Evolutionary conservation across 2,113 vertebrate genomes (phyloP).

Genomic region (Periophthalmus modestus): DNA sequence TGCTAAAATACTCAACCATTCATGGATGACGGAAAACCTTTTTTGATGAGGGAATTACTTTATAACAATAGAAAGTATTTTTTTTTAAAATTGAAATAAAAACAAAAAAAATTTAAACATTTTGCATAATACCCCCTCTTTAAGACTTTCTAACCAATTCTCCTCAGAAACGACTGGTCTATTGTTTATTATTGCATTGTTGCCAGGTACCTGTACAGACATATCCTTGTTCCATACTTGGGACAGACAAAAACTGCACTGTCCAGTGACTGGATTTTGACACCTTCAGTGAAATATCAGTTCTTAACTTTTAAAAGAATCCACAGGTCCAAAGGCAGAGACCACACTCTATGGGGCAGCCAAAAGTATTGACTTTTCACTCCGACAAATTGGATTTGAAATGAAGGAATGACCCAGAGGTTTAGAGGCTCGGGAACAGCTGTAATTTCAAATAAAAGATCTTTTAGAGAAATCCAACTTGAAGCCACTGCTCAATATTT

Average conservation of each 20-base stretch:
- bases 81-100: no score
- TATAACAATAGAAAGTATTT: no score
- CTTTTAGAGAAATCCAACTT: neutral
- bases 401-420: conserved; percentile 12
- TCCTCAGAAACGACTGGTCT: no score
- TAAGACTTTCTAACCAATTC: no score
- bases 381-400: conserved; percentile 10
- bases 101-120: no score
- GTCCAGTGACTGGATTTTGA: neutral
- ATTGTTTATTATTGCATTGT: no score
- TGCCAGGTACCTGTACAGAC: neutral
- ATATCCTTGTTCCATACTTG: neutral
- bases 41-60: no score
- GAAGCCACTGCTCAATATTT: neutral
- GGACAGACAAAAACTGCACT: neutral
- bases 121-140: no score
- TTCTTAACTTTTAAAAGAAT: neutral
- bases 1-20: no score
- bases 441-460: conserved; percentile 2
- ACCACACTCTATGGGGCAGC: neutral
- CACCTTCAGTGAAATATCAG: neutral
- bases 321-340: neutral
- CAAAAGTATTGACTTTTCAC: conserved; percentile 14
- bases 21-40: no score
- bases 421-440: neutral